Evolutionary conservation across 2,797 vertebrate species (phyloP), one percentile per base, ranked within the genome.

Genomic region (Margarornis squamiger): DNA sequence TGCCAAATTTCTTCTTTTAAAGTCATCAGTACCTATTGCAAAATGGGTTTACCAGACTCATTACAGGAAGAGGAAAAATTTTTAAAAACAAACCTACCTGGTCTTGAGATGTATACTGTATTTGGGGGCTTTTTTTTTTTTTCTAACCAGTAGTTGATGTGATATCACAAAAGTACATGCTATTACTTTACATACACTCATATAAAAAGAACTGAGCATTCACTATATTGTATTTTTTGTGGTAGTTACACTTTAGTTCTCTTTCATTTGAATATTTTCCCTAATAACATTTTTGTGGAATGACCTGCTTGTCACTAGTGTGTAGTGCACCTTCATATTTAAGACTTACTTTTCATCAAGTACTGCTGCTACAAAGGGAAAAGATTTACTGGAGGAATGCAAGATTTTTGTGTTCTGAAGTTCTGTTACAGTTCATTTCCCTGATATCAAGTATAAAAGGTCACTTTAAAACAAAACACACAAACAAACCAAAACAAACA

Each of bases 321-420:
- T 34, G 20, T 41, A 51, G 14, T 34, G 27, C 13, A 82, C 15
- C 8, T 89, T 82, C 48, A 82, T 97, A 95, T 97, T 97, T 95
- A 97, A 38, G 68, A 66, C 23, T 90, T 93, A 90, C 68, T 57
- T 97, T 96, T 95, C 77, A 88, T 86, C 76, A 96, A 90, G 52
- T 92, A 89, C 46, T 94, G 78, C 77, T 90, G 21, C 48, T 95
- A 75, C 3, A 55, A 78, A 10, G 20, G 21, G 18, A 86, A 68
- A 66, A 38, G 8, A 1, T 63, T 80, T 91, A 39, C 14, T 77
- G 55, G 14, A 78, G 71, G 24, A 91, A 93, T 49, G 71, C 10
- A 95, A 92, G 75, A 46, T 95, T 95, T 97, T 66, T 93, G 59
- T 9, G 7, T 90, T 82, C 43, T 80, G 32, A 51, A 54, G 43